Conservation (phyloP, 2,888 invertebrate genomes). For the Lysandra coridon region DNA sequence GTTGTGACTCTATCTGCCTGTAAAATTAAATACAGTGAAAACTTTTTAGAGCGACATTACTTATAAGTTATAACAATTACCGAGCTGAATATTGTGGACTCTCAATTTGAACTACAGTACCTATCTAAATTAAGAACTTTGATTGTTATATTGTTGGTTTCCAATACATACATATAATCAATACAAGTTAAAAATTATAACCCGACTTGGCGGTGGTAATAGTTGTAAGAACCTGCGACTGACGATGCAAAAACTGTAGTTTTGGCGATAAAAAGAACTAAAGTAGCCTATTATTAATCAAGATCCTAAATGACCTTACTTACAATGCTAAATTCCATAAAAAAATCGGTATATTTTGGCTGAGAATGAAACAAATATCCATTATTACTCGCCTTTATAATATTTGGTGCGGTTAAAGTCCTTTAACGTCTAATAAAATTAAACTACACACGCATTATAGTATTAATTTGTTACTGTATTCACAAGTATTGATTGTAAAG, state of each 20-base stretch:
- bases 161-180: background rate
- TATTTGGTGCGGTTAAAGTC: background rate
- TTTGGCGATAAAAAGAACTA: too few relatives aligned
- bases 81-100: background rate
- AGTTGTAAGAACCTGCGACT: background rate
- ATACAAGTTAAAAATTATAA: background rate
- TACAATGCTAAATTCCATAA: background rate
- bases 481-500: background rate
- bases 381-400: too few relatives aligned
- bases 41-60: too few relatives aligned
- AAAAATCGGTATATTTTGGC: background rate
- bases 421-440: background rate
- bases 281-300: background rate
- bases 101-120: background rate
- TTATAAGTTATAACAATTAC: too few relatives aligned
- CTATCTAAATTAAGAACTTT: background rate
- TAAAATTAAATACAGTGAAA: too few relatives aligned
- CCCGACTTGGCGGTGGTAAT: background rate
- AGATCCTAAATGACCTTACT: background rate
- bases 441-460: background rate
- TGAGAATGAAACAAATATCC: background rate
- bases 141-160: too few relatives aligned
- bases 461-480: background rate
- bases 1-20: too few relatives aligned
- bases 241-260: background rate